A percentile compares a stretch with the other conserved stretches of the same genome.
Conservation (phyloP, 2,888 invertebrate genomes). For the Apomyelois bistriatella region DNA sequence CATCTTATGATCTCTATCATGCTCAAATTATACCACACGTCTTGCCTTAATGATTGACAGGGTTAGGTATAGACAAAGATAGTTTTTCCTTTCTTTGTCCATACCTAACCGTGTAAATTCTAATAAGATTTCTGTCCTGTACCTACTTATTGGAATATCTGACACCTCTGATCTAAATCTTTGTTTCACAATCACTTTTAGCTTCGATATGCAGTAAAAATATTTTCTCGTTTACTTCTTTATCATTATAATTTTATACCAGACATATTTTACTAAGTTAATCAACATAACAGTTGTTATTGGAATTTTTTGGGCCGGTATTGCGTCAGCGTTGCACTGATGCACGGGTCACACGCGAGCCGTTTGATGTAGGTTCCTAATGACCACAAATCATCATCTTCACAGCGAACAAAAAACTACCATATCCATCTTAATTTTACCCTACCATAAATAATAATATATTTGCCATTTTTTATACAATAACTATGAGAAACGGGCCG, state of each 20-base stretch:
- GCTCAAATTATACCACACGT: background rate
- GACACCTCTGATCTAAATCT: too few relatives aligned
- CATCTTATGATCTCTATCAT: too few relatives aligned
- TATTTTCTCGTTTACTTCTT: background rate
- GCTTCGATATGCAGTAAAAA: background rate
- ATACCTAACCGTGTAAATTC: background rate
- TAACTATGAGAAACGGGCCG: constrained; percentile 46
- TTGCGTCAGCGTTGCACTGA: constrained; percentile 44
- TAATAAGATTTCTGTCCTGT: background rate
- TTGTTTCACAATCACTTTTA: too few relatives aligned
- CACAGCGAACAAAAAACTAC: constrained; percentile 51
- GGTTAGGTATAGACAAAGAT: too few relatives aligned
- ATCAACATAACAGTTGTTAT: constrained; percentile 30
- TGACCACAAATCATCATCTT: constrained; percentile 63
- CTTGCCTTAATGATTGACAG: too few relatives aligned
- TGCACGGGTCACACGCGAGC: constrained; percentile 56
- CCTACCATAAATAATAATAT: constrained; percentile 50
- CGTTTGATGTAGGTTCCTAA: constrained; percentile 62
- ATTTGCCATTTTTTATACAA: constrained; percentile 22
- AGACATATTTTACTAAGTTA: constrained; percentile 19
- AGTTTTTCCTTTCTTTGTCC: background rate
- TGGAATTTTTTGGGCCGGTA: constrained; percentile 15
- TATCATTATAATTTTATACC: background rate
- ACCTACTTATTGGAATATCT: background rate
- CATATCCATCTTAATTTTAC: constrained; percentile 67